Evolutionary conservation across 2,888 invertebrate species (phyloP).

Genomic region (Junonia oenone): DNA sequence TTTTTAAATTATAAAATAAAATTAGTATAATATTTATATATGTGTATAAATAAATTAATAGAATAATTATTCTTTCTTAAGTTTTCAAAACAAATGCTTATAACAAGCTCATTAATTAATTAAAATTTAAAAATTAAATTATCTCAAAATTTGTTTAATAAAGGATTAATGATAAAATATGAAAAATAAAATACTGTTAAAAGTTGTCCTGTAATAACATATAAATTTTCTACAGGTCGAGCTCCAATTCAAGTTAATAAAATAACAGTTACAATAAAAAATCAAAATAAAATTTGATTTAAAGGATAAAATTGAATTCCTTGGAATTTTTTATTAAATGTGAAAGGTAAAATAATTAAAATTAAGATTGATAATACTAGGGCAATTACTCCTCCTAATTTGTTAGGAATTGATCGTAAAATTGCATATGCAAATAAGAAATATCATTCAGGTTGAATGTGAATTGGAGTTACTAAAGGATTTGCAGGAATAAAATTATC

Average conservation of each 20-base stretch:
- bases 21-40: too few species aligned
- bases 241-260: constrained; percentile 86
- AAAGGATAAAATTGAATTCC: constrained; percentile 81
- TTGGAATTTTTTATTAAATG: constrained; percentile 77
- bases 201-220: constrained; percentile 70
- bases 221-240: constrained; percentile 83
- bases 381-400: constrained; percentile 86
- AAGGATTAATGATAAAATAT: constrained; percentile 77
- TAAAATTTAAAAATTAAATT: constrained; percentile 65
- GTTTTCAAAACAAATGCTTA: constrained; percentile 85
- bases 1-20: constrained; percentile 58
- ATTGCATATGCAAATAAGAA: not conserved
- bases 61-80: constrained; percentile 80
- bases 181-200: constrained; percentile 80
- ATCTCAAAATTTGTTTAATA: constrained; percentile 77
- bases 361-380: constrained; percentile 83
- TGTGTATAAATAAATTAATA: too few species aligned
- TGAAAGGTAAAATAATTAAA: constrained; percentile 80
- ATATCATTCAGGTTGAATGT: constrained; percentile 82
- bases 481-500: constrained; percentile 88
- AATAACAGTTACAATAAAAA: constrained; percentile 72
- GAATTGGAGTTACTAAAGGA: constrained; percentile 83
- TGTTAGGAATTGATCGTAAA: constrained; percentile 29
- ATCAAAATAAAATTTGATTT: constrained; percentile 82
- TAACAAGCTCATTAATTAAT: constrained; percentile 81